Base-by-base conservation (phyloP, 2,113 vertebrate species). In the Cairina moschata region DNA sequence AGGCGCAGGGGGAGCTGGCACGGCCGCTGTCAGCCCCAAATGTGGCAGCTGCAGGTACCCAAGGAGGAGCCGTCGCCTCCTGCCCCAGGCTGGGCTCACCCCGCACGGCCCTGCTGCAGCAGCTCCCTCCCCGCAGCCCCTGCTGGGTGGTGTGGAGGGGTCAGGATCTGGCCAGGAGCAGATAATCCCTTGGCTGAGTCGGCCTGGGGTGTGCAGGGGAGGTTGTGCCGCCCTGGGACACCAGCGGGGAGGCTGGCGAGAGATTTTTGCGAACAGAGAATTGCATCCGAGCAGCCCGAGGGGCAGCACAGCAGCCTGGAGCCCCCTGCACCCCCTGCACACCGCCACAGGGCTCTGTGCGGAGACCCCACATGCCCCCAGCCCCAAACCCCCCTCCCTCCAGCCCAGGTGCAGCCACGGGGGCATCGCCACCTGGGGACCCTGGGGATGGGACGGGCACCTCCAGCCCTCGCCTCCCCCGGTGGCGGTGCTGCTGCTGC, bases 361-460 rank as follows among this genome's bases (percentile, higher is more conserved):
- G 29, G n/a, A 56, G 83, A 46, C 4, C 34, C 59, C 18, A 20
- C 20, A 11, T 5, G 9, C 20, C 58, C 40, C 0, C 0, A 38
- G 2, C 14, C 75, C 42, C 62, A 59, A 20, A 40, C 8, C 26
- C 17, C 44, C 17, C 21, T 22, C 0, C 0, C 26, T 81, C 36
- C 0, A 9, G 32, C 20, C 3, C 4, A 48, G 80, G 74, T 25
- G 40, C n/a, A 46, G 38, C 20, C 32, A 5, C 0, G 0, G 9
- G 17, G 29, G 2, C 40, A 36, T n/a, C 2, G 0, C 5, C 42
- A 29, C 26, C n/a, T 3, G 1, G 6, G 12, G 55, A 50, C 1
- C 40, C 40, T 40, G 40, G 40, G 40, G 12, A 23, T 22, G 3
- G 50, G 50, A 9, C 12, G 7, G 48, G 50, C 50, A 7, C 23